A percentile compares a stretch with the other conserved stretches of the same genome.
These are phyloP conservation scores for Valencia hispanica DNA, from an alignment of 2,797 vertebrate species.

Conservation along the genomic window DNA sequence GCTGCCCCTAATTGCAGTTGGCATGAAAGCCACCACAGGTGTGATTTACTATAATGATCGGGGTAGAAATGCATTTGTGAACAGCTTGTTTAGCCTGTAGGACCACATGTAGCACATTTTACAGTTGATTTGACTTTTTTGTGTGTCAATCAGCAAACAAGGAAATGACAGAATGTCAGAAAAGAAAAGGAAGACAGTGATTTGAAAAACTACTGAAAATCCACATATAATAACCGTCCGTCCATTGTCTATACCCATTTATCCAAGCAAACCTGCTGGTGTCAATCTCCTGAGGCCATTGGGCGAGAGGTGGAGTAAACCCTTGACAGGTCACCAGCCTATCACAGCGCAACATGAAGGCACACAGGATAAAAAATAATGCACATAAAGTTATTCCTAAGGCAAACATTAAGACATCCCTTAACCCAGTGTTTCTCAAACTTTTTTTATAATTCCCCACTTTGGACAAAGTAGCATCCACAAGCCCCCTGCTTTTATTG, in stretches of 20 bases:
- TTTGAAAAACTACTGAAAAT: background rate
- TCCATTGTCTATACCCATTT: background rate
- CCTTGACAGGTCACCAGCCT: background rate
- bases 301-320: background rate
- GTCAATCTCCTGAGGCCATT: background rate
- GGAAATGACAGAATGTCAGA: too few species aligned
- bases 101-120: too few species aligned
- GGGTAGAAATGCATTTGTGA: too few species aligned
- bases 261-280: background rate
- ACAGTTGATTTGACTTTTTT: too few species aligned
- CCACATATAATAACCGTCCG: background rate
- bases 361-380: background rate
- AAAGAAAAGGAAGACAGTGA: too few species aligned
- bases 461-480: too few species aligned
- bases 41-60: too few species aligned
- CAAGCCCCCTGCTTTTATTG: too few species aligned
- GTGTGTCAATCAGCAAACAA: too few species aligned
- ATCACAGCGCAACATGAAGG: background rate
- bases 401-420: background rate
- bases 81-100: too few species aligned
- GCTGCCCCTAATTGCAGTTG: background rate
- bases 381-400: background rate
- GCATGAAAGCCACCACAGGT: background rate
- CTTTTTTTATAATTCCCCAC: too few species aligned
- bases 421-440: too few species aligned